phyloP scores from a whole-genome alignment of 1,140 invertebrate species.

The Leucophenga varia region DNA sequence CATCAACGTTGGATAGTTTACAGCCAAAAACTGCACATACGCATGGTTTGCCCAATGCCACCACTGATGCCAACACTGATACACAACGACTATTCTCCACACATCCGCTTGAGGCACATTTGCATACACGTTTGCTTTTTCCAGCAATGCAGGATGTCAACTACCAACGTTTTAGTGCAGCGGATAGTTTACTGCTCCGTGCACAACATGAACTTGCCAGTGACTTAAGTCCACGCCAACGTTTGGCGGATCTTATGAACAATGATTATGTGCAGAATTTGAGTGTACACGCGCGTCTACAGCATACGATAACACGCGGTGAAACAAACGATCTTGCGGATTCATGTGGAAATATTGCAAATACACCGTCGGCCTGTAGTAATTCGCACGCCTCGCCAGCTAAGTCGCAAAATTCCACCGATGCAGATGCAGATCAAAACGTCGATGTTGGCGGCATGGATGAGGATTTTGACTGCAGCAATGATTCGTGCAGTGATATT shows the following conservation, averaged over 20 bases:
- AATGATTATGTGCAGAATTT: slow-evolving; percentile 46
- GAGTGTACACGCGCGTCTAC: slow-evolving; percentile 35
- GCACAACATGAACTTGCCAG: slow-evolving; percentile 1
- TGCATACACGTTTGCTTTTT: slow-evolving; percentile 39
- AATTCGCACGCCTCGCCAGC: too few species aligned
- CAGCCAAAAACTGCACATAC: slow-evolving; percentile 6
- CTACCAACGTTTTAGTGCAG: not conserved
- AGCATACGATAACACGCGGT: too few species aligned
- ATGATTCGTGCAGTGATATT: slow-evolving; percentile 51
- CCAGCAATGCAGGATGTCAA: not conserved
- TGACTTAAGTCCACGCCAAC: slow-evolving; percentile 35
- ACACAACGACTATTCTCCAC: slow-evolving; percentile 17
- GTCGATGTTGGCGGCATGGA: slow-evolving; percentile 43
- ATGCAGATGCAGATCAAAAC: too few species aligned
- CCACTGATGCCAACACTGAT: slow-evolving; percentile 7
- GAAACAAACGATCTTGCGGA: too few species aligned
- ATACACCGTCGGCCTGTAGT: too few species aligned
- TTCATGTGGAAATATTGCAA: not conserved
- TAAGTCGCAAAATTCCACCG: too few species aligned
- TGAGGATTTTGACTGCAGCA: slow-evolving; percentile 51
- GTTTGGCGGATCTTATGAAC: slow-evolving; percentile 43
- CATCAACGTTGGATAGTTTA: slow-evolving; percentile 29
- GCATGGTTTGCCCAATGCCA: not conserved
- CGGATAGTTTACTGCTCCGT: not conserved
- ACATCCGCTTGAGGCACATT: slow-evolving; percentile 18